Evolutionary conservation across 2,888 invertebrate species (phyloP).

Genomic region (Lutraria lutraria): DNA sequence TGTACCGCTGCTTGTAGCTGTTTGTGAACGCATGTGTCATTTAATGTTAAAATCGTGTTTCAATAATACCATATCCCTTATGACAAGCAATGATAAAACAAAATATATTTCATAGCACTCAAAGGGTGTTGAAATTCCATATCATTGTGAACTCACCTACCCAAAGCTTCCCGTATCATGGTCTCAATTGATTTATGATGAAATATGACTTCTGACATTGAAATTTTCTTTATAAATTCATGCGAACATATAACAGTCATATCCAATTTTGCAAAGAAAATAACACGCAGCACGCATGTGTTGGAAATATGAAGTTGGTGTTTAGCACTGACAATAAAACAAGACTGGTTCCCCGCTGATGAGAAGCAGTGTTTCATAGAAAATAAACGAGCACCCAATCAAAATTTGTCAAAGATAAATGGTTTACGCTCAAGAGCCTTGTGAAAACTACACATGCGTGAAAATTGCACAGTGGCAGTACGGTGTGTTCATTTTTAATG

Average conservation of each 20-base stretch:
- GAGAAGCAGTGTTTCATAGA: conserved; percentile 60
- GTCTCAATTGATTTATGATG: conserved; percentile 60
- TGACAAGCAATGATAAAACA: not conserved
- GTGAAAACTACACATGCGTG: conserved; percentile 45
- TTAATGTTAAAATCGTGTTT: conserved; percentile 5
- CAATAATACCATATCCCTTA: not conserved
- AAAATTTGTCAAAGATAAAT: conserved; percentile 75
- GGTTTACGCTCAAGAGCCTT: conserved; percentile 42
- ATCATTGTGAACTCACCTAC: not conserved
- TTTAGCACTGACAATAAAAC: conserved; percentile 48
- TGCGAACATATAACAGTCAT: conserved; percentile 54
- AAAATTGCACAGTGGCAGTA: conserved; percentile 31
- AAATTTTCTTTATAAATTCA: conserved; percentile 45
- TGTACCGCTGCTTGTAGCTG: not conserved
- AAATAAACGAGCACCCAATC: conserved; percentile 66
- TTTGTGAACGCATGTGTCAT: not conserved
- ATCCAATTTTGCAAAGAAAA: conserved; percentile 63
- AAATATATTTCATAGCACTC: not conserved
- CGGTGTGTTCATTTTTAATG: not conserved
- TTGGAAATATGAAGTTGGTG: conserved; percentile 40
- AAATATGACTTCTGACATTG: conserved; percentile 57
- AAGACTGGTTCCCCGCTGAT: conserved; percentile 57
- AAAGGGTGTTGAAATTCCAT: not conserved
- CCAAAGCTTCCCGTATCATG: not conserved
- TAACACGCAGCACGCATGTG: conserved; percentile 53